These are phyloP conservation scores for Phrixothrix hirtus DNA, from an alignment of 2,888 invertebrate species.

Conservation along the genomic window DNA sequence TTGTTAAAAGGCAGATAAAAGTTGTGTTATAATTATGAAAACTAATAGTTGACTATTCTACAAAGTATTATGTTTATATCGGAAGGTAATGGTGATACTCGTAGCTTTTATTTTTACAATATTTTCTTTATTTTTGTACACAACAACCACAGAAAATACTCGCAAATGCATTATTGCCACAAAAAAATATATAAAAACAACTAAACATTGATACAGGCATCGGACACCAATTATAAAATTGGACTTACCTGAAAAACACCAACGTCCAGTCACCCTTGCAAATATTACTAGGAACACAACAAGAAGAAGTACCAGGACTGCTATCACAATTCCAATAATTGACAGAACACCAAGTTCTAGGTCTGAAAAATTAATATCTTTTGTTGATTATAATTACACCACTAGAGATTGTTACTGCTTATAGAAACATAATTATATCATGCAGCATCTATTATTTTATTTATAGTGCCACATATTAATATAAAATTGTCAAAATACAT, in stretches of 20 bases:
- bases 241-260: constrained; percentile 88
- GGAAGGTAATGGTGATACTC: too few relatives aligned
- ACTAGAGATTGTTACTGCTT: too few relatives aligned
- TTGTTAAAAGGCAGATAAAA: constrained; percentile 35
- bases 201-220: constrained; percentile 12
- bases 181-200: too few relatives aligned
- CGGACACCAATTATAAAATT: not conserved
- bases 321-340: constrained; percentile 77
- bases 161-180: constrained; percentile 19
- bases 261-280: constrained; percentile 79
- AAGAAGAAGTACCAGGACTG: constrained; percentile 67
- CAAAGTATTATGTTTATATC: too few relatives aligned
- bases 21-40: constrained; percentile 22
- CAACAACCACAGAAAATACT: constrained; percentile 2
- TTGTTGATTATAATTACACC: too few relatives aligned
- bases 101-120: too few relatives aligned
- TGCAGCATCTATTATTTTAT: too few relatives aligned
- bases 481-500: too few relatives aligned
- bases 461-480: too few relatives aligned
- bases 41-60: not conserved
- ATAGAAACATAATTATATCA: too few relatives aligned
- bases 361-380: constrained; percentile 58
- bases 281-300: constrained; percentile 69
- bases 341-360: constrained; percentile 74
- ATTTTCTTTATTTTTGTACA: too few relatives aligned